A percentile compares a stretch with the other conserved stretches of the same genome.
phyloP scores from a whole-genome alignment of 2,888 invertebrate species.

The Troglohyphantes excavatus region DNA sequence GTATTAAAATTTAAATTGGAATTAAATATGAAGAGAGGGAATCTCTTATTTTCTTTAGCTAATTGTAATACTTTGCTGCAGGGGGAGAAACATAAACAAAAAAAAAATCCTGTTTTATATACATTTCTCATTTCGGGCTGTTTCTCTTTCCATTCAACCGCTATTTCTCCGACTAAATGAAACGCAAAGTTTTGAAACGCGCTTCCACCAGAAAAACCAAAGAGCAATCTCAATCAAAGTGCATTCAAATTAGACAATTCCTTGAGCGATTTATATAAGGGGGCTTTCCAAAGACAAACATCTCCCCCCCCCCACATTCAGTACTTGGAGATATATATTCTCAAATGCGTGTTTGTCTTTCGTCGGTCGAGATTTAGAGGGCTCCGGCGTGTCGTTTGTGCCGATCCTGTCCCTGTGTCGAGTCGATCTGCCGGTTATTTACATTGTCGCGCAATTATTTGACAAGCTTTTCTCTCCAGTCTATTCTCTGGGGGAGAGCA shows the following conservation, averaged over 20 bases:
- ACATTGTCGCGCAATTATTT: slow-evolving; percentile 63
- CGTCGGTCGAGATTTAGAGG: slow-evolving; percentile 63
- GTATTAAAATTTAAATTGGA: not conserved
- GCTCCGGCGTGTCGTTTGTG: slow-evolving; percentile 39
- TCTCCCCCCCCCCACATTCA: not conserved
- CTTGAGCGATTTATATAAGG: slow-evolving; percentile 47
- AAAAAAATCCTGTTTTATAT: not conserved
- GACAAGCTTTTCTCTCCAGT: slow-evolving; percentile 5
- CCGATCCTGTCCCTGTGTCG: slow-evolving; percentile 13
- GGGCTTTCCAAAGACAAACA: slow-evolving; percentile 48
- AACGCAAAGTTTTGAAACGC: not conserved
- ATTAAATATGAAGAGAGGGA: not conserved
- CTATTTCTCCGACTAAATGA: not conserved
- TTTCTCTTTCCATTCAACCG: no score
- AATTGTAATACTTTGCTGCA: not conserved
- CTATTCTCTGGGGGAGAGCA: not conserved
- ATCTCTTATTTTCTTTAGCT: not conserved
- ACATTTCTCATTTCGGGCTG: no score
- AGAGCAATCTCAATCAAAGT: slow-evolving; percentile 25
- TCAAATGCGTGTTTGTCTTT: slow-evolving; percentile 67
- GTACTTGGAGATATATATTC: slow-evolving; percentile 32
- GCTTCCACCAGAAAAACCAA: not conserved
- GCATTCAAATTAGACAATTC: slow-evolving; percentile 50
- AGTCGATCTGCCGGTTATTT: slow-evolving; percentile 50
- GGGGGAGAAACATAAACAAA: not conserved